phyloP scores from a whole-genome alignment of 53 echinoderm and acorn worm species.

The Patiria pectinifera region DNA sequence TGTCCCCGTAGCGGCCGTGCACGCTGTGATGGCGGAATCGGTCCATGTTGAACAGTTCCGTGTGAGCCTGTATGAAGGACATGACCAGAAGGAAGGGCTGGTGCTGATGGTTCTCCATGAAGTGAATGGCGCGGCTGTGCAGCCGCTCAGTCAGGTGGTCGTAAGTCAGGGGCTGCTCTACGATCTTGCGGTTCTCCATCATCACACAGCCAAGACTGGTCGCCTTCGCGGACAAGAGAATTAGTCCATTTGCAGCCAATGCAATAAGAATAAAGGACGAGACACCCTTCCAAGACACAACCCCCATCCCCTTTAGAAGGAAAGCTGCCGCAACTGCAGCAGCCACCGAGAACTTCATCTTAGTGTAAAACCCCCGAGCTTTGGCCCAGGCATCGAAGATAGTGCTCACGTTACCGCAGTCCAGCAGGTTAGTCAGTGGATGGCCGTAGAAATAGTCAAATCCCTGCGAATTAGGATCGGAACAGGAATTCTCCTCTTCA shows the following conservation, averaged over 20 bases:
- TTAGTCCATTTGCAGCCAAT: neutral
- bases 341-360: conserved; percentile 11
- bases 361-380: neutral
- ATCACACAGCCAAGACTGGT: conserved; percentile 80
- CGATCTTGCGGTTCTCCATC: conserved; percentile 82
- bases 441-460: conserved; percentile 96
- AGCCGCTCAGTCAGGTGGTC: conserved; percentile 85
- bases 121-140: conserved; percentile 83
- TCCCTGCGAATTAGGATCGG: conserved; percentile 90
- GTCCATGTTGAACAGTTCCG: conserved; percentile 76
- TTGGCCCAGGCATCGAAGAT: conserved; percentile 77
- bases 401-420: conserved; percentile 81
- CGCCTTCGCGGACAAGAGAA: neutral
- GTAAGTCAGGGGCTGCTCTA: conserved; percentile 83
- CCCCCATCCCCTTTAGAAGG: neutral
- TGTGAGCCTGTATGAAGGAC: conserved; percentile 95
- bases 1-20: conserved; percentile 88
- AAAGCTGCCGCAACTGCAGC: neutral
- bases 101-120: conserved; percentile 75
- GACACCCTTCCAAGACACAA: neutral
- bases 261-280: neutral
- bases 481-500: conserved; percentile 65
- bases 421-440: conserved; percentile 89
- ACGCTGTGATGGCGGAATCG: conserved; percentile 75
- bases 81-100: conserved; percentile 86